Evolutionary conservation across 2,888 invertebrate species (phyloP).

Genomic region (Proisotoma minuta): DNA sequence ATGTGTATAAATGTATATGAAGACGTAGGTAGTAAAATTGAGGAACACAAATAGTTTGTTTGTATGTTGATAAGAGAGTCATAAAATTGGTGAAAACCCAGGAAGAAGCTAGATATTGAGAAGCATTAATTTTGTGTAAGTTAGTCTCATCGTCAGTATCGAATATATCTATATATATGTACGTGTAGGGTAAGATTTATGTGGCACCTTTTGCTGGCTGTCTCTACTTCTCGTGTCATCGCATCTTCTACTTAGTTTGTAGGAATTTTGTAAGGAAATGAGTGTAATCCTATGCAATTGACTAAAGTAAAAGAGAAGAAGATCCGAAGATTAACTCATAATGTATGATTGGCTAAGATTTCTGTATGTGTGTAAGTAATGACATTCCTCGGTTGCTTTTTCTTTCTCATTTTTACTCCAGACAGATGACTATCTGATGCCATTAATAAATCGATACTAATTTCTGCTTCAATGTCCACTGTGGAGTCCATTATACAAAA

Average conservation of each 20-base stretch:
- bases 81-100: not conserved
- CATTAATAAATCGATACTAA: conserved; percentile 46
- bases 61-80: too few relatives aligned
- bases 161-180: not conserved
- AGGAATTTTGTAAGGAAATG: not conserved
- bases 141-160: too few relatives aligned
- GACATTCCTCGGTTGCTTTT: conserved; percentile 7
- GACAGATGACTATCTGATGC: conserved; percentile 18
- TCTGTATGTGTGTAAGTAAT: not conserved
- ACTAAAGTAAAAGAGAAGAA: too few relatives aligned
- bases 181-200: conserved; percentile 8
- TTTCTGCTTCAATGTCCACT: conserved; percentile 25
- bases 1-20: too few relatives aligned
- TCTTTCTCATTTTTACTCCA: conserved; percentile 23
- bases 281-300: too few relatives aligned
- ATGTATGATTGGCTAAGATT: not conserved
- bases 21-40: too few relatives aligned
- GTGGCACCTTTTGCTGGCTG: conserved; percentile 5
- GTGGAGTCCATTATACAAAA: conserved; percentile 11
- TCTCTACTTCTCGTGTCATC: not conserved
- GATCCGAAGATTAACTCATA: not conserved
- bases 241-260: conserved; percentile 3
- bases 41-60: too few relatives aligned
- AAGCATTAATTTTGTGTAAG: conserved; percentile 10
- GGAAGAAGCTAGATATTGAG: not conserved